Base-by-base conservation (phyloP, 2,113 vertebrate species). In the Narcine bancroftii region DNA sequence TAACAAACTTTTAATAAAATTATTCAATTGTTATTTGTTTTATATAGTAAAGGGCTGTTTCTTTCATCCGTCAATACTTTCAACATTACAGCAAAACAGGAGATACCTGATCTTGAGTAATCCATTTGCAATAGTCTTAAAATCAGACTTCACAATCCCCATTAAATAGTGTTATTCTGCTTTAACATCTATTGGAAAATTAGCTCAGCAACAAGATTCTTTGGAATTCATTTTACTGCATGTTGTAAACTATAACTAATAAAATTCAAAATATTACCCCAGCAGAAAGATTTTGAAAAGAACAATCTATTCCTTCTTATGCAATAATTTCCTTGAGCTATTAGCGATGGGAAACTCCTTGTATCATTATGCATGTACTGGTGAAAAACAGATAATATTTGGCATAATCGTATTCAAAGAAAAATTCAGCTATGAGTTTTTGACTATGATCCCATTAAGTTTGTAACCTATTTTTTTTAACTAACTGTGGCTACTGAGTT, bases 401-500 rank as follows among this genome's bases (percentile, higher is more conserved):
- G 69, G 92, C 94, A 63, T 95, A 95, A 95, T 94, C 95, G 92
- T 72, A 93, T 94, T 93, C 93, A 92, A 94, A 92, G 93, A 92
- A 94, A 92, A 93, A 93, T 94, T 93, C 93, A 94, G 93, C 91
- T 93, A 92, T 93, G 93, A 93, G 79, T 94, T 93, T 95, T 94
- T 92, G 93, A 72, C 93, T 93, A 95, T 92, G 92, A 95, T 94
- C 92, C 92, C 87, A 95, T 95, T 95, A 93, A 95, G 95, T 95
- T 94, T 93, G 92, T 17, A 93, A 92, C 24, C 45, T 93, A 92
- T 93, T 92, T 93, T 42, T 56, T 36, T 69, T 71, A 91, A 24
- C 92, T 92, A 93, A 93, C 33, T 2, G 66, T 47, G 39, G 36
- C 21, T 71, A 11, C 39, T 45, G 36, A 47, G 3, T 24, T 11